These are phyloP conservation scores for Apis laboriosa DNA, from an alignment of 1,140 invertebrate species.

Conservation along the genomic window DNA sequence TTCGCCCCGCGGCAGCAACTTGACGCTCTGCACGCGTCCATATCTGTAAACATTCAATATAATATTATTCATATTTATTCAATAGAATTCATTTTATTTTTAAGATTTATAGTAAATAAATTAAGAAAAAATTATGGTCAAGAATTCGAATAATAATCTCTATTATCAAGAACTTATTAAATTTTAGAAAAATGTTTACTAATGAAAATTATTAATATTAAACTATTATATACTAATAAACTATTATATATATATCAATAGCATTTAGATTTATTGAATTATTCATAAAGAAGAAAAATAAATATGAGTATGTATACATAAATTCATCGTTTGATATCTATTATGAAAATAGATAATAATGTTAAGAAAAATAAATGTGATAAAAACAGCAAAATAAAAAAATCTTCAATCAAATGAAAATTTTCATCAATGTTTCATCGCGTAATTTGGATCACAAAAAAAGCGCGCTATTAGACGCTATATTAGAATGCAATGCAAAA, in stretches of 20 bases:
- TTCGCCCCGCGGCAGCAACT: conserved; percentile 88
- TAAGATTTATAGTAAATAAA: too few species aligned
- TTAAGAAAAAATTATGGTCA: not conserved
- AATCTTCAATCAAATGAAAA: conserved; percentile 47
- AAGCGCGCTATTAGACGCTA: conserved; percentile 68
- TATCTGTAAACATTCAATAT: conserved; percentile 85
- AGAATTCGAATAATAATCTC: not conserved
- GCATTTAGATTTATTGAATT: too few species aligned
- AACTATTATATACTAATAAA: too few species aligned
- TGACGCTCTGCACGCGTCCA: conserved; percentile 98
- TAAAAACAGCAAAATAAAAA: conserved; percentile 38
- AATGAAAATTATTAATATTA: too few species aligned
- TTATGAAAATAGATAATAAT: too few species aligned
- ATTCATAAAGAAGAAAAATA: conserved; percentile 21
- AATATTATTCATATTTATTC: not conserved
- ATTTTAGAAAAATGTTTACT: too few species aligned
- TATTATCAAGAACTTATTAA: not conserved
- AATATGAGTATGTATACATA: not conserved
- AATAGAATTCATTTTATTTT: not conserved
- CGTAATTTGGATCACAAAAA: conserved; percentile 5
- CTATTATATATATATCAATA: too few species aligned
- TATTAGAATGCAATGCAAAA: conserved; percentile 22
- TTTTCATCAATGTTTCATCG: not conserved
- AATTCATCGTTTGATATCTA: too few species aligned
- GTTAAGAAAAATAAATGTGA: not conserved